phyloP scores from a whole-genome alignment of 2,797 vertebrate genomes.

The Parauchenoglanis punctatus region DNA sequence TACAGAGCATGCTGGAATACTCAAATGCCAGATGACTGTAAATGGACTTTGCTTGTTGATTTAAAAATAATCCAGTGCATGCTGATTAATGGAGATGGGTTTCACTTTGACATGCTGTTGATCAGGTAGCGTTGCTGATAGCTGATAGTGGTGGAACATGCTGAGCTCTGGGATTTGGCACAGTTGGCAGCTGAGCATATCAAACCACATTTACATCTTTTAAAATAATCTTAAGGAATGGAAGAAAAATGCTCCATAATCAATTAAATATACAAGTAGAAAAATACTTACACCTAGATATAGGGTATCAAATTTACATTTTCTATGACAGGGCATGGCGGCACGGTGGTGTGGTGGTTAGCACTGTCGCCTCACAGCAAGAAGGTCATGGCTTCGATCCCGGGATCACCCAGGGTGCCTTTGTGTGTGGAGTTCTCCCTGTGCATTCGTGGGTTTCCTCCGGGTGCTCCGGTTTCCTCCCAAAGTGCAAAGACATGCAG shows the following conservation, averaged over 20 bases:
- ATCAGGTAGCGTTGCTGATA: neutral
- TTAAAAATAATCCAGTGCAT: neutral
- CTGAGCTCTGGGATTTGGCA: neutral
- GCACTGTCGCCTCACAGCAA: too few relatives aligned
- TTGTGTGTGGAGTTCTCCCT: too few relatives aligned
- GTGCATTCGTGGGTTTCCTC: too few relatives aligned
- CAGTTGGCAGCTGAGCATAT: constrained; percentile 1
- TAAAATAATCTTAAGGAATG: neutral
- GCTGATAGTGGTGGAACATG: neutral
- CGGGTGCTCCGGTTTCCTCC: too few relatives aligned
- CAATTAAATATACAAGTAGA: neutral
- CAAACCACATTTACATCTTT: neutral
- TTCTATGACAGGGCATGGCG: too few relatives aligned
- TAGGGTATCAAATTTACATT: neutral
- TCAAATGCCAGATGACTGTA: neutral
- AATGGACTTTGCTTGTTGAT: neutral
- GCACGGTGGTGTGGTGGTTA: too few relatives aligned
- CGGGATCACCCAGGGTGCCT: too few relatives aligned
- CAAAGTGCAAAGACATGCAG: too few relatives aligned
- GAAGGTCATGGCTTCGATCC: too few relatives aligned
- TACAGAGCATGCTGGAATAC: neutral
- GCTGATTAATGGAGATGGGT: neutral
- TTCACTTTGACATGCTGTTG: neutral
- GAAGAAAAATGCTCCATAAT: neutral
- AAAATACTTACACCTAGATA: neutral